Base-by-base conservation (phyloP, 2,797 vertebrate genomes). In the Crenuchus spilurus region DNA sequence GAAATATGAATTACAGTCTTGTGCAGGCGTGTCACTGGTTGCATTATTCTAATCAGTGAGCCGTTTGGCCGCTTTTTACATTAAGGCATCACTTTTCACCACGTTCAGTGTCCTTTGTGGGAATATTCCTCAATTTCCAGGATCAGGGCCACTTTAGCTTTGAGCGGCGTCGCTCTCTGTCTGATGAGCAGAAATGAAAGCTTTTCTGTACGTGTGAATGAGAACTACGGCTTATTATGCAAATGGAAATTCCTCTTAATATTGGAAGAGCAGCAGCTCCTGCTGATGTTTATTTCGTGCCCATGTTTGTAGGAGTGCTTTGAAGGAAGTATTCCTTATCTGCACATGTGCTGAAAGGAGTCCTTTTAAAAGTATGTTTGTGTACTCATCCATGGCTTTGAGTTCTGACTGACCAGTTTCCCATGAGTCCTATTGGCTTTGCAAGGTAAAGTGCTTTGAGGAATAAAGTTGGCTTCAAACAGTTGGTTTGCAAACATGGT, bases 21-120 rank as follows among this genome's bases (percentile, higher is more conserved):
- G n/a, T 70, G 24, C 46, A 42, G 28, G 64, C 31, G 1, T 72
- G 67, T 76, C 69, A 75, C 66, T 73, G 80, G 49, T 72, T 70
- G 64, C 46, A 46, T 51, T 69, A 69, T 37, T 55, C 11, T 31
- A 67, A 58, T 57, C 51, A 64, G 30, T 35, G 31, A 13, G 31
- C 3, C 8, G 9, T 37, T 58, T 37, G n/a, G 55, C n/a, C 33
- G n/a, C 3, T 37, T 1, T 9, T 16, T 58, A 58, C 31, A 37
- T 58, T 37, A 58, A 58, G 33, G 20, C 33, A 60, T 60, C 33
- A 13, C 57, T 14, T 60, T 60, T 4, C 11, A 3, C 33, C 8
- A 18, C 26, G n/a, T 55, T 35, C 30, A 20, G 9, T 37, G 31
- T 60, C 57, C 31, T 60, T 60, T 60, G 54, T 33, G 30, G 54